These are phyloP conservation scores for Odontocolon sp. DNA, from an alignment of 2,888 invertebrate genomes.

Conservation along the genomic window DNA sequence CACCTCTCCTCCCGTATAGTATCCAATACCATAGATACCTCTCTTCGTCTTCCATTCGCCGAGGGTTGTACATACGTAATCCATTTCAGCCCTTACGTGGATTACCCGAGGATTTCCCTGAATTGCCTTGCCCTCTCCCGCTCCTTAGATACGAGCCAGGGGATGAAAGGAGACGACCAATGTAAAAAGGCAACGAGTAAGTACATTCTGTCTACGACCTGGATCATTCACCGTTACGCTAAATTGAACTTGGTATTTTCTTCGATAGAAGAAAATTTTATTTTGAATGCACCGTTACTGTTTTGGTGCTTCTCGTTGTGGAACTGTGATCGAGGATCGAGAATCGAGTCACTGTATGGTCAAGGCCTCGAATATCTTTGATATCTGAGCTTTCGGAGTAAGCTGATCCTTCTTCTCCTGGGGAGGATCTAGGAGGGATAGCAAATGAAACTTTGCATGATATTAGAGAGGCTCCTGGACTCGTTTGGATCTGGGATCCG, in stretches of 20 bases:
- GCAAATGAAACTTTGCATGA: slow-evolving; percentile 23
- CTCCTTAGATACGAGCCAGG: background rate
- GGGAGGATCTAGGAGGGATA: background rate
- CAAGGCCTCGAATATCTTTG: background rate
- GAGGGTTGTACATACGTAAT: slow-evolving; percentile 63
- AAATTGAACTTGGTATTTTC: slow-evolving; percentile 18
- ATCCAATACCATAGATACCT: slow-evolving; percentile 8
- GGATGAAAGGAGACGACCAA: slow-evolving; percentile 15
- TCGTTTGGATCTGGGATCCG: background rate
- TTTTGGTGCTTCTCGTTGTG: background rate
- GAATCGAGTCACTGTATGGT: background rate
- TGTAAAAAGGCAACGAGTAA: background rate
- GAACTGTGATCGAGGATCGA: slow-evolving; percentile 3
- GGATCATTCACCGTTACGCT: slow-evolving; percentile 5
- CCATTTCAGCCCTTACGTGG: slow-evolving; percentile 69
- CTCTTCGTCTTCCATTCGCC: slow-evolving; percentile 37
- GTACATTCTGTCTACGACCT: background rate
- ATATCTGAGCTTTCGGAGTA: background rate
- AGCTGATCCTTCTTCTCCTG: slow-evolving; percentile 1
- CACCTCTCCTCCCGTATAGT: slow-evolving; percentile 44
- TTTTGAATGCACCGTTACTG: background rate
- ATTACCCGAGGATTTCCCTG: slow-evolving; percentile 67
- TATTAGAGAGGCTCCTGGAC: background rate
- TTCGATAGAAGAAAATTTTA: background rate
- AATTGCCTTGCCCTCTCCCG: slow-evolving; percentile 15